These are phyloP conservation scores for Brachionus asplanchnoidis DNA, from an alignment of 1,140 invertebrate species.

Conservation along the genomic window DNA sequence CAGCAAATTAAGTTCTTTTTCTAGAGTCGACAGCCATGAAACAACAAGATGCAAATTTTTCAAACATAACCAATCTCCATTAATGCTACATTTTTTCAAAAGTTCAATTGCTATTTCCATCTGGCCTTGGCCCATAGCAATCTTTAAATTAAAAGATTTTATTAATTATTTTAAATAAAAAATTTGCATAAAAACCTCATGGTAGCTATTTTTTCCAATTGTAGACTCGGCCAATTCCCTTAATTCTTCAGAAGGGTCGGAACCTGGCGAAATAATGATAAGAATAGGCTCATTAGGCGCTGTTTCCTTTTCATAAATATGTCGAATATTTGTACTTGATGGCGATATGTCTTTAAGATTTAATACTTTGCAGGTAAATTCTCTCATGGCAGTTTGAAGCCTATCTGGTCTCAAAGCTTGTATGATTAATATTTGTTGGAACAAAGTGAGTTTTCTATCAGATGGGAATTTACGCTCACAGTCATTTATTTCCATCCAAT, in stretches of 20 bases:
- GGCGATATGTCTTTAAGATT: conserved; percentile 64
- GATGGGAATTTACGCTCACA: conserved; percentile 62
- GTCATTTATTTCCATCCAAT: conserved; percentile 63
- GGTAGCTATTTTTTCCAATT: conserved; percentile 61
- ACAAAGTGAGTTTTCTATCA: conserved; percentile 63
- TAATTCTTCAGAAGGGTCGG: conserved; percentile 76
- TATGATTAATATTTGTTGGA: conserved; percentile 75
- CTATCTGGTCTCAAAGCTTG: conserved; percentile 77
- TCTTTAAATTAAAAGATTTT: conserved; percentile 51
- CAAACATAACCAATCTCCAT: conserved; percentile 71
- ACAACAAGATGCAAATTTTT: conserved; percentile 84
- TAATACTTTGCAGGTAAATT: conserved; percentile 65
- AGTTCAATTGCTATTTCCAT: conserved; percentile 62
- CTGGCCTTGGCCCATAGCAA: conserved; percentile 72
- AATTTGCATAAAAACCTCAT: conserved; percentile 58
- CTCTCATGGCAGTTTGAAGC: conserved; percentile 66
- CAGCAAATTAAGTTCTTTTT: conserved; percentile 66
- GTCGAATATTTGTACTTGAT: conserved; percentile 62
- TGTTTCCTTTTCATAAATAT: conserved; percentile 62
- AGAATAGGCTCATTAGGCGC: conserved; percentile 66
- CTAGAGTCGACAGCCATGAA: conserved; percentile 69
- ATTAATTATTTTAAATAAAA: neutral
- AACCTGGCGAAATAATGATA: conserved; percentile 68
- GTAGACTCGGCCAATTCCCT: conserved; percentile 62
- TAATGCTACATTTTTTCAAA: conserved; percentile 59